A percentile compares a stretch with the other conserved stretches of the same genome.
Conservation (phyloP, 2,888 invertebrate species). For the Sacculina carcini region DNA sequence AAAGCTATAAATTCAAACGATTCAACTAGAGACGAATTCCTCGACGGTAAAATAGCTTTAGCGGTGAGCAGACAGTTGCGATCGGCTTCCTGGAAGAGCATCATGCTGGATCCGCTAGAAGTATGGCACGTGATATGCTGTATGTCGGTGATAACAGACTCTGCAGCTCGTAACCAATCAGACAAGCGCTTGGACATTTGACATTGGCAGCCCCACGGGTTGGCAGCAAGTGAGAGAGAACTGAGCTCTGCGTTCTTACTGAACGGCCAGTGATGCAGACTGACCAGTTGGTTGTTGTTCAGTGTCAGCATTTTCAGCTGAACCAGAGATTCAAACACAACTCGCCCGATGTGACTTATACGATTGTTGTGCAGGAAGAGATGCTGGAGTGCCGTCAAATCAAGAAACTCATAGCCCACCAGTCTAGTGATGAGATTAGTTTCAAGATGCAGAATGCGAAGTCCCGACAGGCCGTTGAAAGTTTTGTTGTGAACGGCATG, state of each 20-base stretch:
- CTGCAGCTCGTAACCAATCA: constrained; percentile 47
- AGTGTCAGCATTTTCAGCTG: constrained; percentile 56
- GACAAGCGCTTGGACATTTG: constrained; percentile 44
- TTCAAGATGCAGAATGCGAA: constrained; percentile 57
- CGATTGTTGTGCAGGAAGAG: constrained; percentile 63
- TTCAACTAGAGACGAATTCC: too few relatives aligned
- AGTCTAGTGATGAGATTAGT: constrained; percentile 54
- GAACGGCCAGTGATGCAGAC: constrained; percentile 65
- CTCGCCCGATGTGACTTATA: constrained; percentile 53
- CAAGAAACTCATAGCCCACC: constrained; percentile 53
- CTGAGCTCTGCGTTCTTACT: constrained; percentile 54
- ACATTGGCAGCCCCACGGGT: constrained; percentile 79
- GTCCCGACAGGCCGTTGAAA: constrained; percentile 55
- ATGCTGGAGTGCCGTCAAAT: constrained; percentile 52
- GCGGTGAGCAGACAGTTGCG: constrained; percentile 9
- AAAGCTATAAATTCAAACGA: too few relatives aligned
- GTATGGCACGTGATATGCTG: constrained; percentile 43
- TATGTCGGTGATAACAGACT: constrained; percentile 53
- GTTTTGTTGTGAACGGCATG: constrained; percentile 63
- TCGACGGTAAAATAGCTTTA: constrained; percentile 16
- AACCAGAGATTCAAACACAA: constrained; percentile 51
- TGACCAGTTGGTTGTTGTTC: constrained; percentile 53
- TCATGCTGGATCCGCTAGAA: constrained; percentile 15
- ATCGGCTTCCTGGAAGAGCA: constrained; percentile 31
- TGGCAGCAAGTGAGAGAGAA: constrained; percentile 54